Base-by-base conservation (phyloP, 2,888 invertebrate genomes). In the Tethea ocularis region DNA sequence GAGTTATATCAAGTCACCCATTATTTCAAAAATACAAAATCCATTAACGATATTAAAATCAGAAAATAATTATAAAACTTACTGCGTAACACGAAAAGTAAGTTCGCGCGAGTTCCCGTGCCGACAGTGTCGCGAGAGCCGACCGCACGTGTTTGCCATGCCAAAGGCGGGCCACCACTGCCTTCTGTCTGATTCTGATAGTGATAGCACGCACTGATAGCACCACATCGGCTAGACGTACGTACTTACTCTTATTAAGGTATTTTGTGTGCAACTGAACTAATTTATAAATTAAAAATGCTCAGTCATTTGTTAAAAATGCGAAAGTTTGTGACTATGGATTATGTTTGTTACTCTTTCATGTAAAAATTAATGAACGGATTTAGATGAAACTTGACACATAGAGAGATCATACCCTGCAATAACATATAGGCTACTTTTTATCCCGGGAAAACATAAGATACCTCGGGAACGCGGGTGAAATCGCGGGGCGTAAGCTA, bases 81-180 rank as follows among this genome's bases (percentile, higher is more conserved):
- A 80, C 81, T 71, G 60, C 61, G 53, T 65, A 59, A 61, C 58
- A 58, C 68, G 64, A 66, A 71, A 78, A 78, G 73, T 76, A 74
- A 63, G 55, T 58, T 62, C 17, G 63, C 66, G 61, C 80, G 78
- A 75, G 2, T 52, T 66, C 72, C 68, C 67, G 62, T 67, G 56
- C 38, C 54, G 51, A 22, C 51, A 62, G 38, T 58, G 41, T 52
- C 59, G 61, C 62, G 62, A 60, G 64, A 63, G 68, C 56, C 53
- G 56, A 29, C 59, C 62, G 63, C 72, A 75, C 88, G 88, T 82
- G 75, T 75, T 71, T 66, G 63, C 62, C 69, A 66, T 63, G 68
- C 78, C 78, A 70, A 61, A 56, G 74, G 54, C 71, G 74, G 72
- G 63, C 51, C 63, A 67, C 59, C 70, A 82, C 81, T 81, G 75